Conservation (phyloP, 2,797 vertebrate species). For the Anolis apletophallus region DNA sequence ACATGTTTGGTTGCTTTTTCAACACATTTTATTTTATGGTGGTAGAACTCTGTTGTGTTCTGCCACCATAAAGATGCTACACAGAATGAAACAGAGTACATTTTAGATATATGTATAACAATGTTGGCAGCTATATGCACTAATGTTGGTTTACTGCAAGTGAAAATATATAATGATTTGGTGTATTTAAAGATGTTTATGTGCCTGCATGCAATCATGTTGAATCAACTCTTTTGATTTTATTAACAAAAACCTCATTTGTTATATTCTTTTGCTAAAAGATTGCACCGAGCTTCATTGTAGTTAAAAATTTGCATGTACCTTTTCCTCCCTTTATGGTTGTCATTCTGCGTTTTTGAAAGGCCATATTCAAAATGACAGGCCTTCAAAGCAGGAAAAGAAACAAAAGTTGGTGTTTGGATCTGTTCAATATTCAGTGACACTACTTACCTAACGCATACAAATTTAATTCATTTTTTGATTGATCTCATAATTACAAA, state of each 20-base stretch:
- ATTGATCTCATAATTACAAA: slow-evolving; percentile 91
- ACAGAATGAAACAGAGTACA: not conserved
- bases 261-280: slow-evolving; percentile 36
- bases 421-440: slow-evolving; percentile 75
- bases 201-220: not conserved
- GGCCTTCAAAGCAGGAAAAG: slow-evolving; percentile 25
- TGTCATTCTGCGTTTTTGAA: slow-evolving; percentile 25
- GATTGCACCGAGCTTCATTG: slow-evolving; percentile 11
- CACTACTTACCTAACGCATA: slow-evolving; percentile 63
- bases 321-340: slow-evolving; percentile 10
- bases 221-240: slow-evolving; percentile 20
- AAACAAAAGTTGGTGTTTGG: slow-evolving; percentile 51
- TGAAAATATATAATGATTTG: not conserved
- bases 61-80: not conserved
- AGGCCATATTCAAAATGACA: slow-evolving; percentile 31
- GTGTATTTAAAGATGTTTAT: not conserved
- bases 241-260: slow-evolving; percentile 9
- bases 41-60: not conserved
- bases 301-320: slow-evolving; percentile 12
- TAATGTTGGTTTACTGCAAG: not conserved
- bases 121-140: not conserved
- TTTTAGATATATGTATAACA: not conserved
- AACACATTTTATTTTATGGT: too few species aligned
- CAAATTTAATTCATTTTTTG: slow-evolving; percentile 75
- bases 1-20: not conserved